Conservation (phyloP, 35 echinoderm and acorn worm genomes). For the Hemicentrotus pulcherrimus region DNA sequence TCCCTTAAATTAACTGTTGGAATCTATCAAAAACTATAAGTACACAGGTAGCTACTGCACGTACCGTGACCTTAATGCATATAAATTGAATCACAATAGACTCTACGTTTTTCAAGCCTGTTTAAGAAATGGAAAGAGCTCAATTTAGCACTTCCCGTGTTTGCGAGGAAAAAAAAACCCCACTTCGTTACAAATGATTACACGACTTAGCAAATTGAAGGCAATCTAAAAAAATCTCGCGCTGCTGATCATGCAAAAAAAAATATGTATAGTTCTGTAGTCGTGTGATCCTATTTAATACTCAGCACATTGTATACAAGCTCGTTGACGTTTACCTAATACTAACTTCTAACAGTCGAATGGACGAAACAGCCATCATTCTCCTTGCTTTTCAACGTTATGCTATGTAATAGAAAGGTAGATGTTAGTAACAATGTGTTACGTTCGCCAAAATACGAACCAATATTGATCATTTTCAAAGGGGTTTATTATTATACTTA, state of each 20-base stretch:
- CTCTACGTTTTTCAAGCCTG: too few species aligned
- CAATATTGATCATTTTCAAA: slow-evolving; percentile 6
- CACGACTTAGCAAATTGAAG: not conserved
- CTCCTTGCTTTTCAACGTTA: not conserved
- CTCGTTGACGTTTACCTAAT: not conserved
- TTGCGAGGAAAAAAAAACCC: not conserved
- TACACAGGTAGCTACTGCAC: too few species aligned
- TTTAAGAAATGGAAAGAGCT: too few species aligned
- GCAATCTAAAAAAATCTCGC: not conserved
- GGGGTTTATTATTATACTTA: not conserved
- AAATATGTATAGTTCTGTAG: not conserved
- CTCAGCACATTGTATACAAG: not conserved
- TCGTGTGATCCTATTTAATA: not conserved
- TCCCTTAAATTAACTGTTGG: too few species aligned
- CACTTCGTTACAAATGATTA: not conserved
- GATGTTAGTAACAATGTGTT: not conserved
- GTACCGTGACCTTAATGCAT: too few species aligned
- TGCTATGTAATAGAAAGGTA: not conserved
- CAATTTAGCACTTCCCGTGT: too few species aligned
- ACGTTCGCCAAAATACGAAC: not conserved
- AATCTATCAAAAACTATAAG: too few species aligned
- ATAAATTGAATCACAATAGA: too few species aligned
- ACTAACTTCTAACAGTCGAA: not conserved
- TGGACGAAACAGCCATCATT: not conserved
- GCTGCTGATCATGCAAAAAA: not conserved